Evolutionary conservation across 92 coral and sea anemone genomes (phyloP).

Genomic region (Porites cylindrica): DNA sequence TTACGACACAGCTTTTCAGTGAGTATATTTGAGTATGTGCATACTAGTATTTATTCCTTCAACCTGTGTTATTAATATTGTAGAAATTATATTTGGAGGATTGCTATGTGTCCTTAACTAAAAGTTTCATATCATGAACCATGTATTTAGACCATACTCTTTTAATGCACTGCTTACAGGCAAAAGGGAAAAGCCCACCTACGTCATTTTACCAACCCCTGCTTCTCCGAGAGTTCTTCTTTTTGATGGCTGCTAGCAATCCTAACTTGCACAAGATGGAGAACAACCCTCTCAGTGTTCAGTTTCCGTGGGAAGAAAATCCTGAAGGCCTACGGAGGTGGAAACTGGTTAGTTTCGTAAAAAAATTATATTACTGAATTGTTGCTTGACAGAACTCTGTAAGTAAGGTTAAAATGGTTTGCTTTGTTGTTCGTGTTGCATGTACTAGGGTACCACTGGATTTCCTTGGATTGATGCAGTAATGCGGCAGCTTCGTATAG

Average conservation of each 20-base stretch:
- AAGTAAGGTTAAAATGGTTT: background rate
- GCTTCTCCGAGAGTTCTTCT: conserved; percentile 69
- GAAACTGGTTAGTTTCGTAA: conserved; percentile 47
- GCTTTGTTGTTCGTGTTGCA: background rate
- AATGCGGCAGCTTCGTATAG: conserved; percentile 71
- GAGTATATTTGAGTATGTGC: no score
- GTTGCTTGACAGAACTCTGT: background rate
- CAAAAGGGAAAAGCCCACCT: conserved; percentile 37
- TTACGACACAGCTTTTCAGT: no score
- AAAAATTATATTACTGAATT: background rate
- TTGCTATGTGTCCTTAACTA: background rate
- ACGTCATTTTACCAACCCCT: conserved; percentile 27
- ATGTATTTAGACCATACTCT: background rate
- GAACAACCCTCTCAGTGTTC: conserved; percentile 64
- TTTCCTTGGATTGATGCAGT: conserved; percentile 89
- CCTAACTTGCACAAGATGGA: conserved; percentile 59
- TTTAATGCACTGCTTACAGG: background rate
- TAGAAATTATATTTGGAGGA: background rate
- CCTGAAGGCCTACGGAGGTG: conserved; percentile 47
- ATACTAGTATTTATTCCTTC: no score
- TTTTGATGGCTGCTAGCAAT: conserved; percentile 60
- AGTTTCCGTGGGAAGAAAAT: conserved; percentile 79
- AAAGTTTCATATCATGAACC: background rate
- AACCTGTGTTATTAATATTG: no score
- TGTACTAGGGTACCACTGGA: conserved; percentile 65